Evolutionary conservation across 1,140 invertebrate species (phyloP).

Genomic region (Lysiphlebus fabarum): DNA sequence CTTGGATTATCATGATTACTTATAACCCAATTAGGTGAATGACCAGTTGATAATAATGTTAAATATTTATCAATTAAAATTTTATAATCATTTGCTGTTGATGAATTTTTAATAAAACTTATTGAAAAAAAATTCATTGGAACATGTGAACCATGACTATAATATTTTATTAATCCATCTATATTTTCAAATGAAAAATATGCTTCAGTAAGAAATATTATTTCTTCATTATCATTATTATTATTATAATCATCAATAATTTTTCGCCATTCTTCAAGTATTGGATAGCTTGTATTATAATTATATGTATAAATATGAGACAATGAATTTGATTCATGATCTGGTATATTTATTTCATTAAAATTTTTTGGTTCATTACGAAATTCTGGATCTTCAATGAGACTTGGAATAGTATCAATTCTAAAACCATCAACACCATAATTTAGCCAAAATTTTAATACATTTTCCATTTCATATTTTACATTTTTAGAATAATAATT

Average conservation of each 20-base stretch:
- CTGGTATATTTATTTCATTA: conserved; percentile 57
- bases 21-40: conserved; percentile 43
- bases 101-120: conserved; percentile 50
- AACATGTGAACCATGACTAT: conserved; percentile 56
- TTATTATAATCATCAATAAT: conserved; percentile 31
- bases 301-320: conserved; percentile 43
- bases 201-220: conserved; percentile 65
- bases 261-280: conserved; percentile 41
- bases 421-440: conserved; percentile 71
- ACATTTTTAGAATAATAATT: conserved; percentile 64
- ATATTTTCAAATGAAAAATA: conserved; percentile 55
- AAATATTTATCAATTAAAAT: conserved; percentile 58
- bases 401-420: conserved; percentile 60
- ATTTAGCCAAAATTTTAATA: conserved; percentile 63
- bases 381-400: conserved; percentile 59
- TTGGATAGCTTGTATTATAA: conserved; percentile 42
- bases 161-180: conserved; percentile 58
- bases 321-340: conserved; percentile 47
- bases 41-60: conserved; percentile 36
- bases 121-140: conserved; percentile 68
- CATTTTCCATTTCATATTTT: conserved; percentile 59
- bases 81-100: conserved; percentile 57
- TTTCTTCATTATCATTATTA: conserved; percentile 29
- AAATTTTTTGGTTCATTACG: conserved; percentile 58
- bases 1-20: conserved; percentile 71